A percentile compares a stretch with the other conserved stretches of the same genome.
Conservation (phyloP, 2,888 invertebrate species). For the Tipula confusa region DNA sequence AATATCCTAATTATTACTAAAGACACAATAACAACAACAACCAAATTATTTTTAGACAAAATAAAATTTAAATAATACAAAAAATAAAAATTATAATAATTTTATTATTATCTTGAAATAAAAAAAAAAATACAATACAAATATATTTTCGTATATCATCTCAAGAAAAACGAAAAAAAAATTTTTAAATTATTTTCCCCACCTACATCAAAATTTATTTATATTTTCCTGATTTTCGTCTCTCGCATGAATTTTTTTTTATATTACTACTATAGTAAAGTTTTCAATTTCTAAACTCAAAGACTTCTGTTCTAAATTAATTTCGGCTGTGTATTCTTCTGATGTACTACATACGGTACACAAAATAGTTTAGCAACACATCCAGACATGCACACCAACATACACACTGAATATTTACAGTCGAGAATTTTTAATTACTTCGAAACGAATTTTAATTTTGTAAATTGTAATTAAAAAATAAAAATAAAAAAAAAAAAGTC, state of each 20-base stretch:
- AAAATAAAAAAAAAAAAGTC: background rate
- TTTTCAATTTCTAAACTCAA: too few relatives aligned
- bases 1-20: background rate
- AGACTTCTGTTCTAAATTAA: too few relatives aligned
- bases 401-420: too few relatives aligned
- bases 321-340: too few relatives aligned
- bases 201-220: constrained; percentile 1
- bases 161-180: background rate
- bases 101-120: background rate
- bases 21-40: constrained; percentile 1
- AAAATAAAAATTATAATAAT: background rate
- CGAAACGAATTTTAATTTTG: background rate
- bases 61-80: constrained; percentile 5
- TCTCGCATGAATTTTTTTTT: background rate
- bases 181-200: background rate
- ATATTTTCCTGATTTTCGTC: background rate
- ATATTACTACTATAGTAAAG: too few relatives aligned
- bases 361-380: too few relatives aligned
- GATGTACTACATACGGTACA: too few relatives aligned
- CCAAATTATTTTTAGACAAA: background rate
- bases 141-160: too few relatives aligned
- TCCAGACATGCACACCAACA: too few relatives aligned
- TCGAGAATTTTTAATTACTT: background rate
- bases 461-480: background rate
- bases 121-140: too few relatives aligned